These are phyloP conservation scores for Brienomyrus brachyistius DNA, from an alignment of 2,113 vertebrate genomes.

Conservation along the genomic window DNA sequence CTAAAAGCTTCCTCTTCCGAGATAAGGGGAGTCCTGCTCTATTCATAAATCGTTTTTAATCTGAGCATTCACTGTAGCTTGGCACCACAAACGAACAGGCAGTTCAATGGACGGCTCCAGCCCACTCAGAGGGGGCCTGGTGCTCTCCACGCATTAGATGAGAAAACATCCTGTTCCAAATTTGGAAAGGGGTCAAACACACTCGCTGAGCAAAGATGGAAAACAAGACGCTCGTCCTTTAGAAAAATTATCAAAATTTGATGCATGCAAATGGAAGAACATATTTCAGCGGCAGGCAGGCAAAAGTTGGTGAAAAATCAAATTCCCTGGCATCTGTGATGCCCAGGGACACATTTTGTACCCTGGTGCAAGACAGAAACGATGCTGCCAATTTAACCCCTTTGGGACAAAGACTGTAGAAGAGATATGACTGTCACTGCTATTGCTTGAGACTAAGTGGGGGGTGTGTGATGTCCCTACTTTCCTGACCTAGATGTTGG, in stretches of 20 bases:
- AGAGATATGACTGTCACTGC: background rate
- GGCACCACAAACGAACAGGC: slow-evolving; percentile 43
- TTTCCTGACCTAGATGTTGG: background rate
- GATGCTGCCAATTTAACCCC: background rate
- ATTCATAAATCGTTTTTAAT: slow-evolving; percentile 53
- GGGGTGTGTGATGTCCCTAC: background rate
- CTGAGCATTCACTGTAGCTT: slow-evolving; percentile 53
- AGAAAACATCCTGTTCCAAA: slow-evolving; percentile 33
- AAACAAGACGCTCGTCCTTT: background rate
- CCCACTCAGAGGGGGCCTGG: slow-evolving; percentile 39
- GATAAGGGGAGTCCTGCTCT: slow-evolving; percentile 41
- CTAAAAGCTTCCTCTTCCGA: slow-evolving; percentile 44
- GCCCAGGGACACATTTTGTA: background rate
- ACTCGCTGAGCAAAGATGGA: background rate
- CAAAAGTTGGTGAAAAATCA: background rate
- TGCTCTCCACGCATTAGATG: background rate
- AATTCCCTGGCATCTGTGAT: background rate
- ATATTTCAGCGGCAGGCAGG: background rate
- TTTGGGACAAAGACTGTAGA: background rate
- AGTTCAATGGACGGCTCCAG: slow-evolving; percentile 36
- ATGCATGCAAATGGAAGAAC: background rate
- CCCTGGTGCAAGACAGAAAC: background rate
- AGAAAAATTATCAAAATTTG: background rate
- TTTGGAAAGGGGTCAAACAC: background rate
- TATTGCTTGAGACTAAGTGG: background rate